Conservation (phyloP, 2,888 invertebrate genomes). For the Pyralis farinalis region DNA sequence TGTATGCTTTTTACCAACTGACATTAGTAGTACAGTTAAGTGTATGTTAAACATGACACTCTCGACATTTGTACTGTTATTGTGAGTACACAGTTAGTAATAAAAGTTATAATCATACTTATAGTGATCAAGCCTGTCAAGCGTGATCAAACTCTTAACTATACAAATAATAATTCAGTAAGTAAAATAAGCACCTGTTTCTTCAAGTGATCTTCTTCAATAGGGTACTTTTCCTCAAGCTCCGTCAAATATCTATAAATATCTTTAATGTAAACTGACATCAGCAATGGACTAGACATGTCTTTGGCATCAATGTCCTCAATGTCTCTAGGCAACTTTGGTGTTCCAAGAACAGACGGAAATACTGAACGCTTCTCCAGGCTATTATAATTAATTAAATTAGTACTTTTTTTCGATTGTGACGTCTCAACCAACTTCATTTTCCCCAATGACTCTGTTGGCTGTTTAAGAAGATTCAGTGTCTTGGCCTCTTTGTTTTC, state of each 20-base stretch:
- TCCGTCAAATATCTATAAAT: constrained; percentile 91
- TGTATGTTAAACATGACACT: too few relatives aligned
- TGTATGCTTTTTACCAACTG: too few relatives aligned
- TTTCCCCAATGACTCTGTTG: constrained; percentile 58
- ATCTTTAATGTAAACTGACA: constrained; percentile 93
- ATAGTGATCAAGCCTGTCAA: too few relatives aligned
- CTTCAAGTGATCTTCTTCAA: constrained; percentile 84
- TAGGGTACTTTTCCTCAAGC: constrained; percentile 86
- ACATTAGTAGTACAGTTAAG: too few relatives aligned
- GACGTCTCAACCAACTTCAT: constrained; percentile 42
- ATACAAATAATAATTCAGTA: too few relatives aligned
- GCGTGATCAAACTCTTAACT: too few relatives aligned
- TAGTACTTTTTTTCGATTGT: constrained; percentile 7
- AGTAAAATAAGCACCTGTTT: constrained; percentile 74
- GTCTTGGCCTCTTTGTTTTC: constrained; percentile 40
- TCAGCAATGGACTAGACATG: constrained; percentile 87
- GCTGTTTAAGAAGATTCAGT: constrained; percentile 50
- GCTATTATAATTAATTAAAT: constrained; percentile 21
- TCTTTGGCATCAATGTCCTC: constrained; percentile 90
- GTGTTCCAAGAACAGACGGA: constrained; percentile 12
- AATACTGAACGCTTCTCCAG: constrained; percentile 17
- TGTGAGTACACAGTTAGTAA: too few relatives aligned
- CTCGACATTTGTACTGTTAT: too few relatives aligned
- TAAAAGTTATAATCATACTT: too few relatives aligned
- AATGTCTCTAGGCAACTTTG: constrained; percentile 60